A percentile compares a stretch with the other conserved stretches of the same genome.
phyloP scores from a whole-genome alignment of 2,113 vertebrate species.

The Catharus fuscescens region DNA sequence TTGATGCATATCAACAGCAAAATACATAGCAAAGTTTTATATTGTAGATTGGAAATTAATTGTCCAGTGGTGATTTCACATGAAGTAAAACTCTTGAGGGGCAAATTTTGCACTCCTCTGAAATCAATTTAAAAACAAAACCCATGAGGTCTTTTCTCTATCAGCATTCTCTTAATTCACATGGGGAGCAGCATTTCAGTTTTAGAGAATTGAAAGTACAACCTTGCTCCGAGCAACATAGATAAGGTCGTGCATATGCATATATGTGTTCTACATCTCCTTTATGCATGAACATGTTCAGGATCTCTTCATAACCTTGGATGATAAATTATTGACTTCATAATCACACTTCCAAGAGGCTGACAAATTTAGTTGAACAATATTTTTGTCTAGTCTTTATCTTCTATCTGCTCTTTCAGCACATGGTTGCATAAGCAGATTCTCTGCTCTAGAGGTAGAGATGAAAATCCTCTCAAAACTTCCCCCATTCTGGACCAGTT shows the following conservation, averaged over 20 bases:
- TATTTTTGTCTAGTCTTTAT: neutral
- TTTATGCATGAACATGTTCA: neutral
- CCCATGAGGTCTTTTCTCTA: neutral
- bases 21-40: neutral
- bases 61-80: neutral
- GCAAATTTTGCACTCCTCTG: neutral
- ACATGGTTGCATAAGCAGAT: neutral
- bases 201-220: neutral
- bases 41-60: neutral
- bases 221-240: neutral
- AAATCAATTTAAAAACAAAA: neutral
- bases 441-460: neutral
- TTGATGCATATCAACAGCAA: neutral
- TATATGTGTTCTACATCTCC: neutral
- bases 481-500: neutral
- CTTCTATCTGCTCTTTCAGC: neutral
- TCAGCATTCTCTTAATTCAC: neutral
- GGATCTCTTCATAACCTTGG: neutral
- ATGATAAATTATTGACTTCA: neutral
- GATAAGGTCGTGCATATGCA: neutral
- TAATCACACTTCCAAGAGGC: neutral
- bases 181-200: neutral
- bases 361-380: neutral
- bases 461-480: neutral
- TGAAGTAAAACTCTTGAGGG: neutral